These are phyloP conservation scores for Coptodon rendalli DNA, from an alignment of 2,113 vertebrate genomes.

Conservation along the genomic window DNA sequence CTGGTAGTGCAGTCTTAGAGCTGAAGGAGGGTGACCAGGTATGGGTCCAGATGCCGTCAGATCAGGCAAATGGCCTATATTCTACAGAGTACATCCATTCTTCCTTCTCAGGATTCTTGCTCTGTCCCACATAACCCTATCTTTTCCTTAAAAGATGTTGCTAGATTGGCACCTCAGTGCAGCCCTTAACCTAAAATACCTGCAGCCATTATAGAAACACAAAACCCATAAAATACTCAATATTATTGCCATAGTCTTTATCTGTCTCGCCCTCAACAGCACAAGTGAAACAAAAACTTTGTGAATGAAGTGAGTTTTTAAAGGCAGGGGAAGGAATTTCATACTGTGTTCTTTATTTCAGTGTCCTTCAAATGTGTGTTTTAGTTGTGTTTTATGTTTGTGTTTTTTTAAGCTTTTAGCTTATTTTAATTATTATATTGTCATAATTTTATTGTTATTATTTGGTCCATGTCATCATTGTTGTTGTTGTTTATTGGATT, in stretches of 20 bases:
- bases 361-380: constrained; percentile 64
- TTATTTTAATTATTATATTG: constrained; percentile 72
- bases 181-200: constrained; percentile 53
- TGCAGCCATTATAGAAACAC: constrained; percentile 54
- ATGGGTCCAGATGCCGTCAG: constrained; percentile 98
- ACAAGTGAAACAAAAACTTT: constrained; percentile 43
- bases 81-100: constrained; percentile 98
- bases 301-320: constrained; percentile 59
- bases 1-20: constrained; percentile 95
- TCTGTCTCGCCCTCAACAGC: constrained; percentile 17
- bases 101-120: constrained; percentile 96
- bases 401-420: constrained; percentile 54
- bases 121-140: constrained; percentile 91
- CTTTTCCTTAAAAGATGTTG: constrained; percentile 27
- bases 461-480: constrained; percentile 60
- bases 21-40: constrained; percentile 95
- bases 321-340: constrained; percentile 63
- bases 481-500: constrained; percentile 66
- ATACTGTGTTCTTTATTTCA: constrained; percentile 63
- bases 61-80: constrained; percentile 96
- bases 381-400: constrained; percentile 62
- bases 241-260: constrained; percentile 14
- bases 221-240: constrained; percentile 14
- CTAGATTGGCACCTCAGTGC: constrained; percentile 40
- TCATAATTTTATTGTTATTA: constrained; percentile 69